Evolutionary conservation across 2,113 vertebrate species (phyloP), one percentile per base, ranked within the genome.

Genomic region (Chrysochloris asiatica): DNA sequence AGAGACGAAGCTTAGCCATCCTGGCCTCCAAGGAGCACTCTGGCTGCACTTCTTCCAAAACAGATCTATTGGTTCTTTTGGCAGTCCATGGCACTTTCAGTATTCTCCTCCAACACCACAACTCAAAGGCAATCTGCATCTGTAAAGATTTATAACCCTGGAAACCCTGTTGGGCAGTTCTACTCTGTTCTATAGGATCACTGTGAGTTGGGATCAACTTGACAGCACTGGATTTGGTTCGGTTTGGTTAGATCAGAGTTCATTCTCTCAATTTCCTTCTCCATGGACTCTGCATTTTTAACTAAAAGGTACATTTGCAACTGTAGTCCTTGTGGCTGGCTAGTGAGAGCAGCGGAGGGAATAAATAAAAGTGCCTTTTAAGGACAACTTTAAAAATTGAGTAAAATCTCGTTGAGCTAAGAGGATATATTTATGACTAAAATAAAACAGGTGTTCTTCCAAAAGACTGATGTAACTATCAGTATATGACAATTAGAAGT

Each of bases 281-380:
- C 86, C 26, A 22, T 92, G 9, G 33, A 91, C 9, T 65, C 16
- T 65, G n/a, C 63, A 17, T 67, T 96, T 84, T 71, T 86, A 52
- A 65, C 24, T 73, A 71, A n/a, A n/a, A 89, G 52, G 36, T 73
- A 38, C 38, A 36, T 91, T 88, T 69, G 48, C 83, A 21, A 76
- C 21, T 71, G 12, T 33, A 87, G 38, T 78, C 63, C 28, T 47
- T 52, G 9, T 65, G 43, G 17, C 63, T 88, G 14, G 17, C 83
- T 85, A 26, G 3, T 82, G 41, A 69, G 41, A 26, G 41, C 16
- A 36, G 17, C 50, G 54, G 81, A 93, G 24, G 41, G 30, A 90
- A 92, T 16, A 93, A 83, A 82, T 91, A 45, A 86, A 88, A 80
- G 83, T 30, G 22, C 10, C 47, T 93, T 93, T 75, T 87, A 92